Conservation (phyloP, 2,888 invertebrate genomes). For the Copidosoma aretas region DNA sequence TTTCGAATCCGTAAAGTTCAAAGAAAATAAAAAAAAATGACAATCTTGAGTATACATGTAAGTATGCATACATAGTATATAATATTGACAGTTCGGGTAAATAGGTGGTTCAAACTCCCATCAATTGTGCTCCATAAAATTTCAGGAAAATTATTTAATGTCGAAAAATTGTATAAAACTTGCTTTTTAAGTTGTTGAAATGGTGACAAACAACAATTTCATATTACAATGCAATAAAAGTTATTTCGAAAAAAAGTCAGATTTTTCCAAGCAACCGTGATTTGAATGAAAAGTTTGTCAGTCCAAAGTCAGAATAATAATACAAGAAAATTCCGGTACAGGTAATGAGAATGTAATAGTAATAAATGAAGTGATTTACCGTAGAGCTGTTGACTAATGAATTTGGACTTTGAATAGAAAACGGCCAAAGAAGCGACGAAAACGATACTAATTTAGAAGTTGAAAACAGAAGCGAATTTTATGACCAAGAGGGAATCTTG, state of each 20-base stretch:
- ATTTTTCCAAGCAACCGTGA: too few species aligned
- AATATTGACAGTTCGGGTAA: too few species aligned
- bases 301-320: conserved; percentile 42
- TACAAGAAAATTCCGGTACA: conserved; percentile 40
- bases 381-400: neutral
- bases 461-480: neutral
- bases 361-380: neutral
- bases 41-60: neutral
- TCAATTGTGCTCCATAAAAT: too few species aligned
- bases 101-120: too few species aligned
- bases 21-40: conserved; percentile 24
- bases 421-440: conserved; percentile 24
- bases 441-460: neutral
- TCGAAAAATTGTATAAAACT: too few species aligned
- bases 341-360: conserved; percentile 35
- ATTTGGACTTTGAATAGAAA: conserved; percentile 3
- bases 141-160: too few species aligned
- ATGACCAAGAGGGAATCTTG: neutral
- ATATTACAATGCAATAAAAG: too few species aligned
- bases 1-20: neutral
- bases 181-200: too few species aligned
- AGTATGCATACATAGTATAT: too few species aligned
- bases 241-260: too few species aligned
- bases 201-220: too few species aligned
- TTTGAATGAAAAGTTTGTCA: neutral